Evolutionary conservation across 2,797 vertebrate genomes (phyloP).

Genomic region (Parauchenoglanis ngamensis): DNA sequence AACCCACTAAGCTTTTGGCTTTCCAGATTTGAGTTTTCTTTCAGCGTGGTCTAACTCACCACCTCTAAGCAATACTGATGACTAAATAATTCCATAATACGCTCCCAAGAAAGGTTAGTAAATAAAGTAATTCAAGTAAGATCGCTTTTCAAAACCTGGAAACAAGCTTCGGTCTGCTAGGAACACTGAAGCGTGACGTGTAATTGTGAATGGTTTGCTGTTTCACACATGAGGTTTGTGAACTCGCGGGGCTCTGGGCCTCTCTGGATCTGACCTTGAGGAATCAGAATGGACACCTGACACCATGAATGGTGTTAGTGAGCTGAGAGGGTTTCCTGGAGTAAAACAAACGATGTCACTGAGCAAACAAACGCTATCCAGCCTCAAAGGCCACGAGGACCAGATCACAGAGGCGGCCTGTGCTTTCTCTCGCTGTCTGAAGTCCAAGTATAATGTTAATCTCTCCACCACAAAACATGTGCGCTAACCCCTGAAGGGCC

Average conservation of each 20-base stretch:
- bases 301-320: constrained; percentile 74
- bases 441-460: constrained; percentile 47
- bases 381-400: constrained; percentile 70
- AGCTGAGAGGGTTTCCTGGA: constrained; percentile 65
- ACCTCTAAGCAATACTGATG: constrained; percentile 6
- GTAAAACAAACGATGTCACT: constrained; percentile 76
- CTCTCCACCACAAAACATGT: constrained; percentile 72
- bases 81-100: constrained; percentile 29
- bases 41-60: constrained; percentile 21
- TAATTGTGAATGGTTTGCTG: constrained; percentile 18
- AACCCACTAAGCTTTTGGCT: neutral
- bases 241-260: constrained; percentile 28
- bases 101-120: constrained; percentile 12
- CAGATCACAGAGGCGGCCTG: constrained; percentile 67
- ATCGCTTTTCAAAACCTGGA: constrained; percentile 23
- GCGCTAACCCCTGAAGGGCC: constrained; percentile 57
- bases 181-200: neutral
- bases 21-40: constrained; percentile 17
- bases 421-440: constrained; percentile 47
- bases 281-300: constrained; percentile 65
- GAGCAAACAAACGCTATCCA: constrained; percentile 72
- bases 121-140: constrained; percentile 10
- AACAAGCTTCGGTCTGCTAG: constrained; percentile 17
- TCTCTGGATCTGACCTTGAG: constrained; percentile 64
- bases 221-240: constrained; percentile 34